Conservation (phyloP, 2,797 vertebrate species). For the Prunella strophiata region DNA sequence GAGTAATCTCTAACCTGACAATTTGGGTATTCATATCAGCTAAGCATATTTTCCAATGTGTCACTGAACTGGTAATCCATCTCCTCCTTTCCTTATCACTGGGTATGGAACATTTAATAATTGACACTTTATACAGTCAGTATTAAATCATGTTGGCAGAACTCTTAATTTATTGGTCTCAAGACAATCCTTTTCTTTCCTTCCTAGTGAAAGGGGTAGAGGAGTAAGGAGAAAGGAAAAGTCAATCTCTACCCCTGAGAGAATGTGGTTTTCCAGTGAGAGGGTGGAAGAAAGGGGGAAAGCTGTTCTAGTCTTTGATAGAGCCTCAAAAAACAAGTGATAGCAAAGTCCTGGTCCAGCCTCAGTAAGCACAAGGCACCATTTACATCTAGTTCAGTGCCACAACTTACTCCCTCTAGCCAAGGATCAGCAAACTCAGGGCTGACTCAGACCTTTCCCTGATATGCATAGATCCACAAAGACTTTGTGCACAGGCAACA, state of each 20-base stretch:
- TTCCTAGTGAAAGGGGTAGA: neutral
- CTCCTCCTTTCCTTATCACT: conserved; percentile 39
- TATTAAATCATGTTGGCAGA: conserved; percentile 73
- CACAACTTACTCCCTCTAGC: neutral
- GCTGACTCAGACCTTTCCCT: neutral
- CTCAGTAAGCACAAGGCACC: neutral
- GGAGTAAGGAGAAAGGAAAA: neutral
- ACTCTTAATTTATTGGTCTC: conserved; percentile 44
- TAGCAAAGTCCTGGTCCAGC: neutral
- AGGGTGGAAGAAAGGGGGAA: neutral
- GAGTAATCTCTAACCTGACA: conserved; percentile 51
- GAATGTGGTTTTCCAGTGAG: neutral
- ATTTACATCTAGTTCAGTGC: neutral
- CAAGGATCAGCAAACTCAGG: neutral
- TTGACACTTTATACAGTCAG: conserved; percentile 51
- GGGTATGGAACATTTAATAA: conserved; percentile 69
- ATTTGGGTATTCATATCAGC: conserved; percentile 29
- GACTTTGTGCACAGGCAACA: neutral
- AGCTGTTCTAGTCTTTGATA: neutral
- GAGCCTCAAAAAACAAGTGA: neutral
- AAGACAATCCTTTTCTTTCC: conserved; percentile 4
- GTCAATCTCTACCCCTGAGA: neutral
- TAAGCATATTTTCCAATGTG: conserved; percentile 60
- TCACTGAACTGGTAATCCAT: conserved; percentile 57
- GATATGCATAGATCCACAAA: neutral